phyloP scores from a whole-genome alignment of 2,888 invertebrate species.

The Helleia helle region DNA sequence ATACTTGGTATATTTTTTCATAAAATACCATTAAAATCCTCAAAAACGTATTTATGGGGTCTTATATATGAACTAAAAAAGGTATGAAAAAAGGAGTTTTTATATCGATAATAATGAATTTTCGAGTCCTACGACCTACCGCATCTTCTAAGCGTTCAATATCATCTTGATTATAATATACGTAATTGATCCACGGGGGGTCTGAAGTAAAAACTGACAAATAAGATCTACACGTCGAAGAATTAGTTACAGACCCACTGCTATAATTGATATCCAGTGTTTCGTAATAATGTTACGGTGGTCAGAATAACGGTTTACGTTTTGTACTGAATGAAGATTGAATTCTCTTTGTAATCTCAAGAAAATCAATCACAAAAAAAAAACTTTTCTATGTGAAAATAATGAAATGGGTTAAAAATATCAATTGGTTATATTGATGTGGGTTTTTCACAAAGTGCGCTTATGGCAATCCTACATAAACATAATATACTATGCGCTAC shows the following conservation, averaged over 20 bases:
- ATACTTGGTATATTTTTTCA: too few species aligned
- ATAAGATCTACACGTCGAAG: conserved; percentile 21
- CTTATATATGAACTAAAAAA: too few species aligned
- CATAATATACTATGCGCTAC: too few species aligned
- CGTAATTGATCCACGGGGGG: neutral
- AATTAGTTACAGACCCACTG: conserved; percentile 20
- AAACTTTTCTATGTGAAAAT: neutral
- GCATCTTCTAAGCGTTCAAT: too few species aligned
- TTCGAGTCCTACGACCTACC: too few species aligned
- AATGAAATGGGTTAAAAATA: neutral
- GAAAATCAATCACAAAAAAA: too few species aligned
- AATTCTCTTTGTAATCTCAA: neutral
- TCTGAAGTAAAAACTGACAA: conserved; percentile 10
- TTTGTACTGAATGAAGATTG: conserved; percentile 17
- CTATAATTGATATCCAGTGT: conserved; percentile 20
- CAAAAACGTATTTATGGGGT: too few species aligned
- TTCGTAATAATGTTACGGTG: conserved; percentile 21
- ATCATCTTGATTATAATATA: conserved; percentile 1
- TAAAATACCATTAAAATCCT: too few species aligned
- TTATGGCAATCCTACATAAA: too few species aligned
- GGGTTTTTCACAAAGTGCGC: too few species aligned
- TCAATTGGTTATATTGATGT: neutral
- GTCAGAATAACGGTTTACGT: conserved; percentile 20
- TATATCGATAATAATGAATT: too few species aligned
- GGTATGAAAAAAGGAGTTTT: too few species aligned